Base-by-base conservation (phyloP, 2,113 vertebrate species). In the Oryzias curvinotus region DNA sequence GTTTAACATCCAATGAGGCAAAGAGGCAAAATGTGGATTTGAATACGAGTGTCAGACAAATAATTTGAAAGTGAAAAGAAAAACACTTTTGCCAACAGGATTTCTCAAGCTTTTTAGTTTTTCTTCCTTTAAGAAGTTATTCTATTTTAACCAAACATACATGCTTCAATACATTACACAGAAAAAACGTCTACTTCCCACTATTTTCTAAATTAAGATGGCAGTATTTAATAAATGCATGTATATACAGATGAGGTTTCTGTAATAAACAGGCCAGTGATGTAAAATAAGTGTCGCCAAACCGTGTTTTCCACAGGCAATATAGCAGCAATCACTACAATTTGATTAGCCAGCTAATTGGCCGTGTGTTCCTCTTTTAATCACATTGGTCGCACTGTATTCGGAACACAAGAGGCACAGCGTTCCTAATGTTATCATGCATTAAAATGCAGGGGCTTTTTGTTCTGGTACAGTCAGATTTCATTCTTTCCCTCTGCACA, bases 301-400 rank as follows among this genome's bases (percentile, higher is more conserved):
- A 53, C 65, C 41, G 56, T 63, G 52, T 49, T 4, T 4, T 56
- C 58, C 65, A 67, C 43, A 66, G 25, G 59, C 70, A 73, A 78
- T 74, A 77, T 42, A 82, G 43, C 75, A 75, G 63, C 74, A 76
- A 81, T 84, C 71, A 70, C 47, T 62, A 62, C 75, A 76, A 75
- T 87, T 68, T 78, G 75, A 87, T 88, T 85, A 87, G 77, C 58
- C 64, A 73, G 65, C 74, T 80, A 64, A 77, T 79, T 81, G 78
- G 64, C 74, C 67, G 54, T 80, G 72, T 78, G 55, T 77, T 68
- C 47, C 52, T 81, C 64, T 57, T 44, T 62, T 83, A 84, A 87
- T 87, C 73, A 19, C 75, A 83, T 86, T 85, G 74, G 83, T 80
- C 74, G 21, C 83, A 62, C 73, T 81, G 67, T 63, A 56, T 77